Base-by-base conservation (phyloP, 2,113 vertebrate genomes). In the Tragelaphus imberbis region DNA sequence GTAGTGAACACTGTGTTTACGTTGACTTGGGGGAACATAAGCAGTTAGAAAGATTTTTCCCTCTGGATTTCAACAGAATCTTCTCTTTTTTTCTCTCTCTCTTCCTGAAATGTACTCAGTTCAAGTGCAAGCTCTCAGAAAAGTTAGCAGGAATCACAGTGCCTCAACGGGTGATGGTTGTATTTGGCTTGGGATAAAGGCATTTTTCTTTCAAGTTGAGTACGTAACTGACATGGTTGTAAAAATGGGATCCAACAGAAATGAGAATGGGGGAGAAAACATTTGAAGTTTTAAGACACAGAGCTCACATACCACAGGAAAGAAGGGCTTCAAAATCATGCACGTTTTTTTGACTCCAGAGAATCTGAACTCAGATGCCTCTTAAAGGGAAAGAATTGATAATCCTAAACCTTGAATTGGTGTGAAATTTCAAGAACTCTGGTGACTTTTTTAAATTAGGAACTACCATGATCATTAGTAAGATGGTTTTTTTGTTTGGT, bases 1-100 rank as follows among this genome's bases (percentile, higher is more conserved):
- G 98, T 98, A 97, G 97, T 92, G 97, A 98, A 95, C 94, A 80
- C 94, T 97, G 97, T 98, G 0, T 98, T 98, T 98, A 98, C 96
- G 33, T 91, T 90, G 92, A 96, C 96, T 95, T 96, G 59, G 16
- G 87, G 84, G 98, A 98, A 97, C 95, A 28, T 97, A 97, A 80
- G 95, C 88, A 96, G 97, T 97, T 97, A 98, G 97, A 89, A 97
- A 89, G 96, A 97, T 94, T 97, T 97, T 96, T 97, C 94, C 96
- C 98, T 94, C 96, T 94, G 96, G 93, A 21, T 95, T 98, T 97
- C 89, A 91, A 97, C 96, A 92, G 97, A 98, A 97, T 97, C 96
- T 88, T 97, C 95, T 97, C n/a, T 91, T 90, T 51, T 97, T 89
- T 63, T 58, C 40, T 40, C 14, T 68, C 81, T n/a, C 33, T 68